A percentile compares a stretch with the other conserved stretches of the same genome.
Evolutionary conservation across 2,888 invertebrate species (phyloP).

Genomic region (Melanophora roralis): DNA sequence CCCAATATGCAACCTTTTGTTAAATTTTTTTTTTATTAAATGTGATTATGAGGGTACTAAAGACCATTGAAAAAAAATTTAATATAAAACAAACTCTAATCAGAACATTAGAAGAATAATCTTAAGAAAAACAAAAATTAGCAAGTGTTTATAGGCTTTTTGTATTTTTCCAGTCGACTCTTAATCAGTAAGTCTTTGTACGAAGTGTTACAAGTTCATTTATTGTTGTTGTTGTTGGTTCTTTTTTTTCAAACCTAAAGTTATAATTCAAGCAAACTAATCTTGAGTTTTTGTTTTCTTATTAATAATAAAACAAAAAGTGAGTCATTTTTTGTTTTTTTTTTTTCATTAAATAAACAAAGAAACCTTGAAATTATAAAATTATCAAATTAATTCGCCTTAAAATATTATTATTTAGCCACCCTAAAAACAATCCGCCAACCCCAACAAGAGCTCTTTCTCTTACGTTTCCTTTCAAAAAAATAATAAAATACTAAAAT

Average conservation of each 20-base stretch:
- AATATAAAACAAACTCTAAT: too few species aligned
- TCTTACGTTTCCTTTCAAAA: too few species aligned
- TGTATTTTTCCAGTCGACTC: neutral
- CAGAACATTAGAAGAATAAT: too few species aligned
- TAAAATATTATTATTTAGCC: neutral
- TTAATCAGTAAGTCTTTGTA: neutral
- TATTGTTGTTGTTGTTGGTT: neutral
- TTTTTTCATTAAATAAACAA: neutral
- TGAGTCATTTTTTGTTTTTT: neutral
- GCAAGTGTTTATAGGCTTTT: neutral
- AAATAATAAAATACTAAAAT: too few species aligned
- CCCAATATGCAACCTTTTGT: too few species aligned
- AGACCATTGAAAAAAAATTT: too few species aligned
- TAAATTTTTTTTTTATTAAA: too few species aligned
- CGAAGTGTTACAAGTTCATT: neutral
- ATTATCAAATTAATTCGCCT: neutral
- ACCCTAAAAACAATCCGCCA: neutral
- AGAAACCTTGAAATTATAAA: neutral
- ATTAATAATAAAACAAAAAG: neutral
- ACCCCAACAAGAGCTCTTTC: neutral
- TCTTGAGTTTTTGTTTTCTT: neutral
- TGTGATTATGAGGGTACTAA: too few species aligned
- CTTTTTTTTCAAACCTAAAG: neutral
- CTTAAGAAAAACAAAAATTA: too few species aligned
- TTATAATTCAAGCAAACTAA: neutral